A percentile compares a stretch with the other conserved stretches of the same genome.
Evolutionary conservation across 2,113 vertebrate genomes (phyloP).

Genomic region (Chrysochloris asiatica): DNA sequence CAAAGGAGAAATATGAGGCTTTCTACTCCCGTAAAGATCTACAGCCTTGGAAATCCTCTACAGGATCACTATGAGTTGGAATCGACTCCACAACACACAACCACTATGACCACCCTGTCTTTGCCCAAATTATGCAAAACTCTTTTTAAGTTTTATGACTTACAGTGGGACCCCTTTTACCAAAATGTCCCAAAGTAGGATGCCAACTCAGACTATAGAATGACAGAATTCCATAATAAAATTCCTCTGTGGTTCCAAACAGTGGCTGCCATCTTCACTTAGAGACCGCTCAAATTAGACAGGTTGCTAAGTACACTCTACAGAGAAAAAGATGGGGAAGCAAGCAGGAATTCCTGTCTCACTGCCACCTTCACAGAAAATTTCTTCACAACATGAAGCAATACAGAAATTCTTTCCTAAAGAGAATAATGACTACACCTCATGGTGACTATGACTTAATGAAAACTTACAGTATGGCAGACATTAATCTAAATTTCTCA

Average conservation of each 20-base stretch:
- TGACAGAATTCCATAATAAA: too few relatives aligned
- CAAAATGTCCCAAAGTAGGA: background rate
- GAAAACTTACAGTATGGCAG: background rate
- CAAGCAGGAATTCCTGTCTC: too few relatives aligned
- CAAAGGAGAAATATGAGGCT: too few relatives aligned
- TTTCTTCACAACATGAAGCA: too few relatives aligned
- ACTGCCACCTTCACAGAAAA: background rate
- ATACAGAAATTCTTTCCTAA: background rate
- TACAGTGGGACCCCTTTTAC: background rate
- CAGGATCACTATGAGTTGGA: too few relatives aligned
- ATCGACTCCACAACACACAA: too few relatives aligned
- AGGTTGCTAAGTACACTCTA: too few relatives aligned
- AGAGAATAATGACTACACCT: background rate
- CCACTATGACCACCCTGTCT: background rate
- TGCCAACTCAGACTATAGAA: background rate
- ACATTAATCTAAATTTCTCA: too few relatives aligned
- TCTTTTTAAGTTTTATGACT: background rate
- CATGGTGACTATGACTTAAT: background rate
- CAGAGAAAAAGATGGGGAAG: background rate
- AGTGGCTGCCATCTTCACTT: background rate
- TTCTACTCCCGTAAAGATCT: too few relatives aligned
- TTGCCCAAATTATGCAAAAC: background rate
- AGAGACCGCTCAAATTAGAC: too few relatives aligned
- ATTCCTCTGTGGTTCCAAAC: background rate
- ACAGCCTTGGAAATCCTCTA: too few relatives aligned